Evolutionary conservation across 2,113 vertebrate genomes (phyloP).

Genomic region (Irena cyanogastra): DNA sequence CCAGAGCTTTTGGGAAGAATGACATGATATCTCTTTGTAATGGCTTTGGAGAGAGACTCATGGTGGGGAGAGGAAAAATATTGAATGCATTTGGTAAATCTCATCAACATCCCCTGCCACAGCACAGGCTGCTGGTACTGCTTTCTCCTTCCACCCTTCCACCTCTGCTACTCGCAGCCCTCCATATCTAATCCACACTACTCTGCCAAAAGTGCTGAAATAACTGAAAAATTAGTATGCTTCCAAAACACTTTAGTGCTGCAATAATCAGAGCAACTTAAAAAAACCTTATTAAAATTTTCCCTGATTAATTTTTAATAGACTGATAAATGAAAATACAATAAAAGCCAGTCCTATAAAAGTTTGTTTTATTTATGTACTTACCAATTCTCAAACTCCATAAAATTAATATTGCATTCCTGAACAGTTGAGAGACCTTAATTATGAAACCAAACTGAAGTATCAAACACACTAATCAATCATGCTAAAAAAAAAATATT

Average conservation of each 20-base stretch:
- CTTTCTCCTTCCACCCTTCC: not conserved
- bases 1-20: not conserved
- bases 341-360: not conserved
- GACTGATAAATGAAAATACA: not conserved
- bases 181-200: not conserved
- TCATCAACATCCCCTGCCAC: not conserved
- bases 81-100: not conserved
- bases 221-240: not conserved
- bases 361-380: not conserved
- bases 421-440: not conserved
- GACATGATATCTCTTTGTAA: not conserved
- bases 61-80: not conserved
- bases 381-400: not conserved
- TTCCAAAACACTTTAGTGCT: not conserved
- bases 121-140: not conserved
- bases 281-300: not conserved
- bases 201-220: not conserved
- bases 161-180: not conserved
- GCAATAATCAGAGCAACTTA: not conserved
- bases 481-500: not conserved
- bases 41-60: not conserved
- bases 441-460: constrained; percentile 2
- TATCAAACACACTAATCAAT: not conserved
- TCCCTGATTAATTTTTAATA: not conserved
- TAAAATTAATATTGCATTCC: not conserved